Base-by-base conservation (phyloP, 2,797 vertebrate genomes). In the Adelosebastes latens region DNA sequence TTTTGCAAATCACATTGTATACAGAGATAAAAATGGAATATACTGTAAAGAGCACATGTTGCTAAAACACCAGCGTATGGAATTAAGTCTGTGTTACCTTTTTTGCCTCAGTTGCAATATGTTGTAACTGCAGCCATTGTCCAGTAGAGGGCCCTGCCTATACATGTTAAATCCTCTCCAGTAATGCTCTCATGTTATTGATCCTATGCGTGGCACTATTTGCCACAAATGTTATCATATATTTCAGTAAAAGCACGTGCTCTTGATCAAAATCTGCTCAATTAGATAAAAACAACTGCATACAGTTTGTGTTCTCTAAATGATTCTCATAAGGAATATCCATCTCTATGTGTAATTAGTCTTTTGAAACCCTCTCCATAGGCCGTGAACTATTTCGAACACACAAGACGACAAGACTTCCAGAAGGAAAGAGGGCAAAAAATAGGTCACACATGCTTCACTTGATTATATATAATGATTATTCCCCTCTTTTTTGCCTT, bases 111-210 rank as follows among this genome's bases (percentile, higher is more conserved):
- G 59, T 42, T 64, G 27, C 22, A 56, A 6, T 16, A 31, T 34
- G 14, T 52, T 88, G 86, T 79, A 81, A 24, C 1, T 71, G 1
- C 24, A 63, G 27, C 2, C 3, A 10, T 39, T 74, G 1, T 5
- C 82, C 90, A 79, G 16, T 52, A 83, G 88, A 77, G 71, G 67
- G 1, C 68, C 25, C 62, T 83, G 52, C 22, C 63, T 7, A 27
- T 29, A 14, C 5, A 55, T 25, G 29, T 34, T 8, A 62, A 32
- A 27, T 52, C 1, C 29, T 39, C 8, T 36, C 2, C 18, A 27
- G 1, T 1, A 52, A 2, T 49, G 9, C 8, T 63, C 8, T 6
- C 13, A 9, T 29, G n/a, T 55, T 2, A 64, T 59, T 49, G n/a
- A 69, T 56, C 52, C 5, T 52, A 5, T 42, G 4, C 20, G 4